Evolutionary conservation across 2,797 vertebrate genomes (phyloP).

Genomic region (Liparis tanakae): DNA sequence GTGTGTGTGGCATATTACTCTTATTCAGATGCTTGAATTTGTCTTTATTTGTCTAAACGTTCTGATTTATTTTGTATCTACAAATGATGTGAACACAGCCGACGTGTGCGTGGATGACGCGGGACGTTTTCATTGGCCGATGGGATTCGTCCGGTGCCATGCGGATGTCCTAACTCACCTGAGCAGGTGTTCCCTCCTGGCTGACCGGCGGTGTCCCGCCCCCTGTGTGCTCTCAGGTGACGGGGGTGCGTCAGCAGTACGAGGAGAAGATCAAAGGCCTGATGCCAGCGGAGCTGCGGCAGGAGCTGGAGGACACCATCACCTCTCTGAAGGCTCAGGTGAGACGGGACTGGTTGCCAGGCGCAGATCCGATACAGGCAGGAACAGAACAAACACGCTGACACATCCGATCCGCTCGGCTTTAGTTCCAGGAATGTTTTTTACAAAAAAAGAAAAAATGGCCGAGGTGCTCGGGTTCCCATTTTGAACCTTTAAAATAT

Average conservation of each 20-base stretch:
- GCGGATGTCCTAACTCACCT: background rate
- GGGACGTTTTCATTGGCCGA: background rate
- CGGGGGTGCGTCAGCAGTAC: slow-evolving; percentile 87
- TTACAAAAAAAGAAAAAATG: background rate
- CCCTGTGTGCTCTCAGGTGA: slow-evolving; percentile 82
- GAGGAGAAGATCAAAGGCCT: slow-evolving; percentile 91
- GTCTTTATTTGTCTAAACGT: background rate
- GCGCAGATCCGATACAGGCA: background rate
- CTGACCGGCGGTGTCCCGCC: background rate
- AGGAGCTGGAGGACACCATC: slow-evolving; percentile 95
- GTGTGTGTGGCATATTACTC: background rate
- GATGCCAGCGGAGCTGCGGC: slow-evolving; percentile 89
- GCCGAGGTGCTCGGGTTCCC: background rate
- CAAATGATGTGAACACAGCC: background rate
- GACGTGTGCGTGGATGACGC: background rate
- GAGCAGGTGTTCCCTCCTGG: background rate
- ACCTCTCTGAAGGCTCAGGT: slow-evolving; percentile 95
- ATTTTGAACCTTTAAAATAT: background rate
- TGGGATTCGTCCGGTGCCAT: background rate
- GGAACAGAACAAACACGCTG: slow-evolving; percentile 14
- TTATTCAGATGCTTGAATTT: background rate
- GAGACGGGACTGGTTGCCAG: slow-evolving; percentile 38
- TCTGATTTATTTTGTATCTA: background rate
- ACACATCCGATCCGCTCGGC: background rate
- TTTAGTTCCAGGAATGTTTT: slow-evolving; percentile 16